A percentile compares a stretch with the other conserved stretches of the same genome.
These are phyloP conservation scores for Nemurella pictetii DNA, from an alignment of 2,888 invertebrate genomes.

Conservation along the genomic window DNA sequence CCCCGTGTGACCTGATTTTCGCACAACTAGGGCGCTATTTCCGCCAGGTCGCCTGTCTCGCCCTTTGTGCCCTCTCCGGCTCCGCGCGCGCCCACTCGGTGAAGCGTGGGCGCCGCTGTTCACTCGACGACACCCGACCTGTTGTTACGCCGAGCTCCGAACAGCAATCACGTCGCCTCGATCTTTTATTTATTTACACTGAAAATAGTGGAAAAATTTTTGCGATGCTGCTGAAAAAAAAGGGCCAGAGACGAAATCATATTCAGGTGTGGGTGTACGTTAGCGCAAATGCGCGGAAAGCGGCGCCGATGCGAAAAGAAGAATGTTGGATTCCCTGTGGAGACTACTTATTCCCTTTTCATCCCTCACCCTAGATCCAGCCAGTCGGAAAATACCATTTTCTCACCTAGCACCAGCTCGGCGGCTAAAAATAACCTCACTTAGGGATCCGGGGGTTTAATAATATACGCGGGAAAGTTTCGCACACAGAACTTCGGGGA, in stretches of 20 bases:
- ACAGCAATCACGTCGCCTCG: too few relatives aligned
- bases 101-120: too few relatives aligned
- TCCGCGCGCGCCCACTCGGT: too few relatives aligned
- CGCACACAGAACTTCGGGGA: not conserved
- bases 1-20: not conserved
- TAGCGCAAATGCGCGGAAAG: not conserved
- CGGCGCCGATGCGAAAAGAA: not conserved
- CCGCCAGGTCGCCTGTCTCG: too few relatives aligned
- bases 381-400: not conserved
- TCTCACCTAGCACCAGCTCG: not conserved
- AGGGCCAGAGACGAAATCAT: not conserved
- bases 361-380: not conserved
- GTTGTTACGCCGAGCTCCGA: too few relatives aligned
- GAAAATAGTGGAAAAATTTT: not conserved
- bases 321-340: not conserved
- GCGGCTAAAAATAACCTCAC: not conserved
- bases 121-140: too few relatives aligned
- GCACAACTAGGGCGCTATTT: not conserved
- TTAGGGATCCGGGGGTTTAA: not conserved
- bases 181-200: too few relatives aligned
- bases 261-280: not conserved
- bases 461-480: not conserved
- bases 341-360: not conserved
- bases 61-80: too few relatives aligned
- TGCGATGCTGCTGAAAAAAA: too few relatives aligned